Percentiles rank a stretch among this genome's conserved stretches.
These are phyloP conservation scores for Stenichneumon culpator DNA, from an alignment of 2,888 invertebrate species.

Conservation along the genomic window DNA sequence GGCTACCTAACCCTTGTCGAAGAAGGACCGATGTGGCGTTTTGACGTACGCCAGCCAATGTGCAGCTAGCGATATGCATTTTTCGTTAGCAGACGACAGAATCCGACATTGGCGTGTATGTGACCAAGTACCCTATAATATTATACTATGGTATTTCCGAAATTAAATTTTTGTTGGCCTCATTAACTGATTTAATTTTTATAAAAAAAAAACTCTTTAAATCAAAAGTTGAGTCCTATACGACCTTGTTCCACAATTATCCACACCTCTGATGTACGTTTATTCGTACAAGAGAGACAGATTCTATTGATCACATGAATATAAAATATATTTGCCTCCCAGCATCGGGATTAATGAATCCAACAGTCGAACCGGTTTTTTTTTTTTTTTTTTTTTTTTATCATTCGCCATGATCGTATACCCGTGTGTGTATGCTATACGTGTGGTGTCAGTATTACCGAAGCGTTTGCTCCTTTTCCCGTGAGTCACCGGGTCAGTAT, in stretches of 20 bases:
- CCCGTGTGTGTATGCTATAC: constrained; percentile 8
- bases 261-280: constrained; percentile 14
- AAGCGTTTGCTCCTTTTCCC: constrained; percentile 52
- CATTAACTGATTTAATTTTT: constrained; percentile 32
- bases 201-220: background rate
- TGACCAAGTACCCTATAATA: no score
- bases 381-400: constrained; percentile 21
- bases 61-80: no score
- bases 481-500: constrained; percentile 70
- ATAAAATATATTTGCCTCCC: constrained; percentile 25
- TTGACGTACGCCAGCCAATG: no score
- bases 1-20: no score
- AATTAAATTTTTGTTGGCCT: constrained; percentile 19
- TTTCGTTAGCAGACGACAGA: no score
- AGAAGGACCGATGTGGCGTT: no score
- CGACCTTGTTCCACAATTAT: constrained; percentile 55
- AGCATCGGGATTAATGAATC: constrained; percentile 49
- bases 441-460: constrained; percentile 20
- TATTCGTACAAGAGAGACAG: constrained; percentile 18
- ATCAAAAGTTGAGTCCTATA: background rate
- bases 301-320: constrained; percentile 15
- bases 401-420: constrained; percentile 14
- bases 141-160: no score
- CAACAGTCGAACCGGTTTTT: constrained; percentile 52
- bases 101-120: no score